phyloP scores from a whole-genome alignment of 1,140 invertebrate species.

The Euglossa dilemma region DNA sequence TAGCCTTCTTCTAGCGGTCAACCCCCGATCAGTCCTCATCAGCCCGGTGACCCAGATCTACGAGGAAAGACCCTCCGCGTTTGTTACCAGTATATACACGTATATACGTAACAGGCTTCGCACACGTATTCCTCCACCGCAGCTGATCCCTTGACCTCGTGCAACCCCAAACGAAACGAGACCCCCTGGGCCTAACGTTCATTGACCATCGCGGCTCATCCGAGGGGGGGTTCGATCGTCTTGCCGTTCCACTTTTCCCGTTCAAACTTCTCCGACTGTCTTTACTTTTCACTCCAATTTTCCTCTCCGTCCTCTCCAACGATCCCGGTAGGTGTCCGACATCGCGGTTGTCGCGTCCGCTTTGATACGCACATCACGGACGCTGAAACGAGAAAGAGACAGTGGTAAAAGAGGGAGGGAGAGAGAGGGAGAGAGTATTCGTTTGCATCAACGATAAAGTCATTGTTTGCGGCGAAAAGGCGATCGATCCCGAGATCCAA shows the following conservation, averaged over 20 bases:
- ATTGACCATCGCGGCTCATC: slow-evolving; percentile 59
- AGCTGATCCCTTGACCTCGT: slow-evolving; percentile 79
- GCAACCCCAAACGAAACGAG: slow-evolving; percentile 71
- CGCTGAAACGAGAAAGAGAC: neutral
- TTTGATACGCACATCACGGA: too few species aligned
- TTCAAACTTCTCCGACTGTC: neutral
- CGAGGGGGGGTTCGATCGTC: slow-evolving; percentile 47
- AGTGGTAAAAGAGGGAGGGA: too few species aligned
- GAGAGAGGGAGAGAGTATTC: neutral
- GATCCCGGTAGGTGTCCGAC: neutral
- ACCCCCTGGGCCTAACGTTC: slow-evolving; percentile 64
- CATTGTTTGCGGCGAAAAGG: slow-evolving; percentile 45
- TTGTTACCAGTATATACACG: slow-evolving; percentile 40
- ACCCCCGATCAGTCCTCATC: slow-evolving; percentile 80
- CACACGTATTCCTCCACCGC: slow-evolving; percentile 67
- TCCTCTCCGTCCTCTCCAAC: too few species aligned
- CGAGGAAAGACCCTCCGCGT: slow-evolving; percentile 73
- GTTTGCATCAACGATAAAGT: slow-evolving; percentile 31
- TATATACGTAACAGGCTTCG: slow-evolving; percentile 46
- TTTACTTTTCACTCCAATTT: too few species aligned
- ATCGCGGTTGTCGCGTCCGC: accelerated
- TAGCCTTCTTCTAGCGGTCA: slow-evolving; percentile 73
- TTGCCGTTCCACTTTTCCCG: slow-evolving; percentile 8
- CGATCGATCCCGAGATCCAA: slow-evolving; percentile 73
- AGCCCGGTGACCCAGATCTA: slow-evolving; percentile 81